Conservation (phyloP, 2,113 vertebrate genomes). For the Puffinus mauretanicus region DNA sequence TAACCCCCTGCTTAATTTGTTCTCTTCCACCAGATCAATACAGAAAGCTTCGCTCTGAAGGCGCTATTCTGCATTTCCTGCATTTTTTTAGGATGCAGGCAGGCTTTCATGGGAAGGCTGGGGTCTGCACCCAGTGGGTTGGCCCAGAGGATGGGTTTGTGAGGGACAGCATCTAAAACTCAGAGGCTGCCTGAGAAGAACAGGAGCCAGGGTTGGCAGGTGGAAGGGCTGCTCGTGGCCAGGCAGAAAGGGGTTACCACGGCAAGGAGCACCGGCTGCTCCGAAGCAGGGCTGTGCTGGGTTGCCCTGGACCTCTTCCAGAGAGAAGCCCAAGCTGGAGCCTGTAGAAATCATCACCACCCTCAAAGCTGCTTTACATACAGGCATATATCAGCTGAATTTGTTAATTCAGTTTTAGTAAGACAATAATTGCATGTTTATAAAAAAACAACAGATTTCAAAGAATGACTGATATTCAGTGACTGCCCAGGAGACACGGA, state of each 20-base stretch:
- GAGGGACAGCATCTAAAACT: neutral
- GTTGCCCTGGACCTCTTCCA: neutral
- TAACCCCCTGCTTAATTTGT: neutral
- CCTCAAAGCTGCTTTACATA: neutral
- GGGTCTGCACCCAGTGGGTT: neutral
- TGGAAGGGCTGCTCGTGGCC: neutral
- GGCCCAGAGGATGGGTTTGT: neutral
- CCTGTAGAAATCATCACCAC: neutral
- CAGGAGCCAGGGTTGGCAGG: fast-evolving
- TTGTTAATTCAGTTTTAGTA: neutral
- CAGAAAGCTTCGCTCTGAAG: neutral
- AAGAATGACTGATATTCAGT: neutral
- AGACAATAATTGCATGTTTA: neutral
- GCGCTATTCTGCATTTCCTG: neutral
- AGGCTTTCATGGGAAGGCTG: neutral
- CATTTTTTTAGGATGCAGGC: neutral
- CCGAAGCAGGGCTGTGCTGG: neutral
- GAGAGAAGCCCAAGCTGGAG: neutral
- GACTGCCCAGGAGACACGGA: neutral
- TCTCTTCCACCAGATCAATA: neutral
- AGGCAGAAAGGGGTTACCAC: neutral
- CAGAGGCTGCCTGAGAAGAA: neutral
- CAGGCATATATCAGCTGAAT: neutral
- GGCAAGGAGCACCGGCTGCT: neutral
- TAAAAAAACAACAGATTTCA: neutral